Evolutionary conservation across 2,888 invertebrate species (phyloP).

Genomic region (Rhimphoctona megacephalus): DNA sequence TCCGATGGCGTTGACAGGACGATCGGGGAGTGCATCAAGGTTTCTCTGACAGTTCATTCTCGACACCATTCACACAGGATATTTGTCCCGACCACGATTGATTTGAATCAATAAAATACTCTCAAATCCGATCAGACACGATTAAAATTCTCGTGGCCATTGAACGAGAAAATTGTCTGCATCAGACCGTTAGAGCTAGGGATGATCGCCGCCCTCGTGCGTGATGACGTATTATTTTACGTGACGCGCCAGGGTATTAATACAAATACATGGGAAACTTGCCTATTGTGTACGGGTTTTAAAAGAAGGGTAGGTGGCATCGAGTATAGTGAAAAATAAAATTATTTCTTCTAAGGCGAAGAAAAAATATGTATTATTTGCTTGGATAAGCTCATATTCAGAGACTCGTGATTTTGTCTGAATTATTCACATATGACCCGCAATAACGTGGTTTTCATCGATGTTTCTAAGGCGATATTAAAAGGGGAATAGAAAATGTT

Average conservation of each 20-base stretch:
- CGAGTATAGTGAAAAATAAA: neutral
- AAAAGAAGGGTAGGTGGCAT: neutral
- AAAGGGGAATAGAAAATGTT: neutral
- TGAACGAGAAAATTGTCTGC: conserved; percentile 46
- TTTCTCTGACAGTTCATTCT: conserved; percentile 47
- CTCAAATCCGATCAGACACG: conserved; percentile 59
- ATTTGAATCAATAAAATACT: conserved; percentile 63
- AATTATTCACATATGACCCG: neutral
- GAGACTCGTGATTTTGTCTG: neutral
- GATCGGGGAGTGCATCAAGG: conserved; percentile 19
- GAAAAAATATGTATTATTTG: neutral
- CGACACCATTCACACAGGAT: conserved; percentile 25
- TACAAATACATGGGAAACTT: conserved; percentile 27
- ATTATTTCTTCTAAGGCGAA: neutral
- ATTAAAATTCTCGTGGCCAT: conserved; percentile 51
- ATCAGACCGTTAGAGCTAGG: conserved; percentile 42
- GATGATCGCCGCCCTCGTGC: conserved; percentile 26
- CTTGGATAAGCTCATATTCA: neutral
- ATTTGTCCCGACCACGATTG: conserved; percentile 27
- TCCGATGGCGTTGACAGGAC: conserved; percentile 13
- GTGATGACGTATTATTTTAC: conserved; percentile 53
- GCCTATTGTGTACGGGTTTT: neutral
- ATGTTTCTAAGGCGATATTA: neutral
- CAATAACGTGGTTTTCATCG: neutral
- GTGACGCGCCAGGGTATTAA: conserved; percentile 18